Base-by-base conservation (phyloP, 2,113 vertebrate species). In the Takifugu bimaculatus region DNA sequence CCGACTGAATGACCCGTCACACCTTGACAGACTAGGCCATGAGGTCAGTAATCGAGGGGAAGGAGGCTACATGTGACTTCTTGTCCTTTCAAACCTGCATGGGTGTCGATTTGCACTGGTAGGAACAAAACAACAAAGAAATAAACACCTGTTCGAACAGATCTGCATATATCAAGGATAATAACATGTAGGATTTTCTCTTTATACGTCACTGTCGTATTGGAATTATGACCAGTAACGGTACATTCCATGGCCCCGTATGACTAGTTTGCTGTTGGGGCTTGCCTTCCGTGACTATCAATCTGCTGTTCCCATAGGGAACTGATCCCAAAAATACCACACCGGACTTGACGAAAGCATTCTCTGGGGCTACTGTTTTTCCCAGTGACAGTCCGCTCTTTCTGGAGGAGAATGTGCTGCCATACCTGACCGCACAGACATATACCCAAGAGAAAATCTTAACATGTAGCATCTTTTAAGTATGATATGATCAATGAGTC, bases 141-240 rank as follows among this genome's bases (percentile, higher is more conserved):
- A 68, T 91, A 94, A 97, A 96, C 93, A 91, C 94, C 94, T 96
- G 93, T 95, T 94, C 91, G n/a, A 98, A 97, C 93, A 91, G 86
- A 98, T 99, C 95, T 99, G 97, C 96, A 98, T 98, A 98, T 99
- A 96, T 98, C 91, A 92, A 97, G 93, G 91, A 95, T 93, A 93
- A 93, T 84, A 75, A 70, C 78, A 75, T 75, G 81, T 79, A 80
- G 75, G 85, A 85, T 83, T 83, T 80, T 81, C 84, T 86, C 81
- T 53, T 12, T 15, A 60, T 45, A 57, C n/a, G 54, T 58, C 39
- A 2, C 69, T 52, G 75, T 43, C 55, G 15, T 65, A 54, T 32
- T 51, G 68, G 52, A 51, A 58, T 56, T 50, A 72, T 79, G 70
- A 42, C 74, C 65, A 28, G 61, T 49, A 57, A 77, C 75, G 77